phyloP scores from a whole-genome alignment of 2,888 invertebrate genomes.

The Eumerus sabulonum region DNA sequence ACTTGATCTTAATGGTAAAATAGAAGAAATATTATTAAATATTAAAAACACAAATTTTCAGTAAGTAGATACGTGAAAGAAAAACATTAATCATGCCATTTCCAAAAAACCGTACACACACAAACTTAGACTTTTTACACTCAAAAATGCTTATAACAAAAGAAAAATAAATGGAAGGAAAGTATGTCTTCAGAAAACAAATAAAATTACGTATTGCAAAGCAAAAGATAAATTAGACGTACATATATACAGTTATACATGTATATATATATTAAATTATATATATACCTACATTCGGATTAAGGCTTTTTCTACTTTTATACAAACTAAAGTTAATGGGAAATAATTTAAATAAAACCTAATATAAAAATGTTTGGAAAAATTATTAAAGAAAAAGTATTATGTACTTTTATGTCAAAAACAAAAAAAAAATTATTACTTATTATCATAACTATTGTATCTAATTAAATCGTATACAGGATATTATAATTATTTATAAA shows the following conservation, averaged over 20 bases:
- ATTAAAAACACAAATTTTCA: constrained; percentile 40
- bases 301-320: constrained; percentile 70
- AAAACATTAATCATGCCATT: background rate
- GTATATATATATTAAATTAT: constrained; percentile 33
- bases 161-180: too few species aligned
- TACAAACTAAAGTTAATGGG: constrained; percentile 69
- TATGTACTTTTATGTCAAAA: constrained; percentile 54
- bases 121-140: constrained; percentile 25
- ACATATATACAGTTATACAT: constrained; percentile 38
- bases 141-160: constrained; percentile 30
- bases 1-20: constrained; percentile 59
- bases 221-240: constrained; percentile 17
- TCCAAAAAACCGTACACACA: background rate
- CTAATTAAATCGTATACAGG: constrained; percentile 69
- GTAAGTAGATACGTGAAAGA: background rate
- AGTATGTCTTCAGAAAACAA: constrained; percentile 30
- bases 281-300: constrained; percentile 30
- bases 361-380: constrained; percentile 54
- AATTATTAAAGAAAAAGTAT: constrained; percentile 48
- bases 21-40: constrained; percentile 59
- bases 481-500: constrained; percentile 73
- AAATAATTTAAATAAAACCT: constrained; percentile 52
- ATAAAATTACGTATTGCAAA: constrained; percentile 50
- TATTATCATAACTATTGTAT: constrained; percentile 65
- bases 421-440: constrained; percentile 62